These are phyloP conservation scores for Heterodera carotae DNA, from an alignment of 1,140 invertebrate species.

Conservation along the genomic window DNA sequence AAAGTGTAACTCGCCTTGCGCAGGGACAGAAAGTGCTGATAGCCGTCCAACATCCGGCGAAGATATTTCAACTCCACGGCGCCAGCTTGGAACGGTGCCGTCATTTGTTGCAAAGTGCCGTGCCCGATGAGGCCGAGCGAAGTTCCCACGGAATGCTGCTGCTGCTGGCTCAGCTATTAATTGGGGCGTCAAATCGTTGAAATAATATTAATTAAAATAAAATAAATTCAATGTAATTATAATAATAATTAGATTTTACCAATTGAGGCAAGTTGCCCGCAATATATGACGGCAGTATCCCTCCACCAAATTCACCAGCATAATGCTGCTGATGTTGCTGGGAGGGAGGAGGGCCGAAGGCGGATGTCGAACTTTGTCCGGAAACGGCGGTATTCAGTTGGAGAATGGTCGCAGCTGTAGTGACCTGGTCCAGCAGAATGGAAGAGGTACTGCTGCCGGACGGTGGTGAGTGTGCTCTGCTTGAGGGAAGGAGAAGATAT, in stretches of 20 bases:
- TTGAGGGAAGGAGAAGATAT: constrained; percentile 15
- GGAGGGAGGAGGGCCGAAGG: neutral
- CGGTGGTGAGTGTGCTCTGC: neutral
- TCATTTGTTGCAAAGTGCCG: neutral
- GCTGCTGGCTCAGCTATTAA: constrained; percentile 23
- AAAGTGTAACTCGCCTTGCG: constrained; percentile 55
- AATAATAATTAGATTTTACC: no score
- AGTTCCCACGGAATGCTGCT: neutral
- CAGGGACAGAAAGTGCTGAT: constrained; percentile 47
- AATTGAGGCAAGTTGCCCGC: constrained; percentile 51
- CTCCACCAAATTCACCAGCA: constrained; percentile 17
- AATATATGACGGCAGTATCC: constrained; percentile 31
- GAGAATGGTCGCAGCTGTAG: constrained; percentile 34
- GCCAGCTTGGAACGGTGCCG: neutral
- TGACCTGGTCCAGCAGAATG: constrained; percentile 23
- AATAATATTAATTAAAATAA: no score
- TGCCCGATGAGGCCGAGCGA: neutral
- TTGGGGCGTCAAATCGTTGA: no score
- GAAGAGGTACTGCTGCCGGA: constrained; percentile 1
- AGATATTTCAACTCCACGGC: constrained; percentile 2
- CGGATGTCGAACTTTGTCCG: neutral
- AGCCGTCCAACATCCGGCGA: constrained; percentile 47
- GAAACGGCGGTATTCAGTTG: constrained; percentile 43
- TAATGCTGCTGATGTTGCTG: constrained; percentile 33
- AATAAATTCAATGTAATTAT: constrained; percentile 30